These are phyloP conservation scores for Leptatherina wallacei DNA, from an alignment of 2,797 vertebrate genomes.

Conservation along the genomic window DNA sequence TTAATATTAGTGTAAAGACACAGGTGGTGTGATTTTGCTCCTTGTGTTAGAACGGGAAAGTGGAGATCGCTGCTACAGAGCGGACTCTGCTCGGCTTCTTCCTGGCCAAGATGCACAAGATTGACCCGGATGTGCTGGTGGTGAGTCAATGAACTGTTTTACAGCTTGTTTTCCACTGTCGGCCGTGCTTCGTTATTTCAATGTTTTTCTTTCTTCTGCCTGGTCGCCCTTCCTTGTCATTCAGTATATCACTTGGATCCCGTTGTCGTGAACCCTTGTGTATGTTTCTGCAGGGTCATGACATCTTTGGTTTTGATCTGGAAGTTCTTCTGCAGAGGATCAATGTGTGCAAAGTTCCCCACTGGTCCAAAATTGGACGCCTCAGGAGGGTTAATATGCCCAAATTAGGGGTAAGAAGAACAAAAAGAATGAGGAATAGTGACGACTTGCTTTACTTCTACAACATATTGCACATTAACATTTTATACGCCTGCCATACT, in stretches of 20 bases:
- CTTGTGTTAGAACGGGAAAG: slow-evolving; percentile 87
- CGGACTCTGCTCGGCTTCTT: slow-evolving; percentile 95
- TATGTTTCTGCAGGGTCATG: slow-evolving; percentile 79
- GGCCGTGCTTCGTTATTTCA: background rate
- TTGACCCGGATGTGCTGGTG: slow-evolving; percentile 96
- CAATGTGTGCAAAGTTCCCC: slow-evolving; percentile 91
- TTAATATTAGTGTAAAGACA: background rate
- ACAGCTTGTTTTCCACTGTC: background rate
- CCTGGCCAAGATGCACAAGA: slow-evolving; percentile 96
- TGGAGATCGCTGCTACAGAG: slow-evolving; percentile 94
- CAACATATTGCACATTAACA: background rate
- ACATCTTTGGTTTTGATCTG: slow-evolving; percentile 98
- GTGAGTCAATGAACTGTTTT: slow-evolving; percentile 80
- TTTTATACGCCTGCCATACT: background rate
- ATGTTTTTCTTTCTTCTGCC: too few relatives aligned
- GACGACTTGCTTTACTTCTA: background rate
- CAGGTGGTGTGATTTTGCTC: background rate
- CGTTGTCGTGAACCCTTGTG: too few relatives aligned
- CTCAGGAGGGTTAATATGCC: slow-evolving; percentile 93
- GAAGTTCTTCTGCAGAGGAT: slow-evolving; percentile 97
- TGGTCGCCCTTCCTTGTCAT: too few relatives aligned
- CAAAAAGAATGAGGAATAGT: background rate
- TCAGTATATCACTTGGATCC: background rate
- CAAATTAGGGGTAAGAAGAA: slow-evolving; percentile 90
- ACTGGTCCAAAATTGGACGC: slow-evolving; percentile 98